Percentiles rank a stretch among this genome's conserved stretches.
Evolutionary conservation across 2,888 invertebrate genomes (phyloP).

Genomic region (Sclerodermus sp.): DNA sequence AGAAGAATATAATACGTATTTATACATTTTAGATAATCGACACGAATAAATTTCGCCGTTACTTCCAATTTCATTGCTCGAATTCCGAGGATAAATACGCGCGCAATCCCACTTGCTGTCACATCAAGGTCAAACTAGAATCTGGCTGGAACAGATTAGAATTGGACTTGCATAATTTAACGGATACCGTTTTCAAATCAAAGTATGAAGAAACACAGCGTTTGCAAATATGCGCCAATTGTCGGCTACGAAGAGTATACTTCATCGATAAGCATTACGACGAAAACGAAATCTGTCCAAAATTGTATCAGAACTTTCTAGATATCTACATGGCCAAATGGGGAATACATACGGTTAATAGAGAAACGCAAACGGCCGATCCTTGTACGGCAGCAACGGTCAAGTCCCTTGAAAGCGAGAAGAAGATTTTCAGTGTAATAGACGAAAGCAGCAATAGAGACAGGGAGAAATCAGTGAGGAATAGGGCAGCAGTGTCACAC

Average conservation of each 20-base stretch:
- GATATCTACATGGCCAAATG: constrained; percentile 48
- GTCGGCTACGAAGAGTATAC: constrained; percentile 84
- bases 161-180: constrained; percentile 90
- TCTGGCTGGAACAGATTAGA: constrained; percentile 95
- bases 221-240: constrained; percentile 93
- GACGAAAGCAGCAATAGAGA: no score
- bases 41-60: constrained; percentile 29
- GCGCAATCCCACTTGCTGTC: constrained; percentile 90
- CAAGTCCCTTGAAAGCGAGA: no score
- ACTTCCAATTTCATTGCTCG: constrained; percentile 53
- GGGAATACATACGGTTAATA: constrained; percentile 38
- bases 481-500: not conserved
- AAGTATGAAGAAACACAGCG: constrained; percentile 86
- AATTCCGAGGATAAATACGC: constrained; percentile 84
- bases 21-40: constrained; percentile 35
- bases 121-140: constrained; percentile 91
- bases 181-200: constrained; percentile 86
- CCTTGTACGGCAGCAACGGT: no score
- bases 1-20: no score
- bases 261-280: constrained; percentile 67
- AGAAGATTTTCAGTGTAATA: no score
- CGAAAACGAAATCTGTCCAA: constrained; percentile 34
- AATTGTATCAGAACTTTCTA: constrained; percentile 41
- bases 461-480: no score
- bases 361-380: constrained; percentile 37